Evolutionary conservation across 64 coral and sea anemone species (phyloP), one percentile per base, ranked within the genome.

Genomic region (Astreopora myriophthalma): DNA sequence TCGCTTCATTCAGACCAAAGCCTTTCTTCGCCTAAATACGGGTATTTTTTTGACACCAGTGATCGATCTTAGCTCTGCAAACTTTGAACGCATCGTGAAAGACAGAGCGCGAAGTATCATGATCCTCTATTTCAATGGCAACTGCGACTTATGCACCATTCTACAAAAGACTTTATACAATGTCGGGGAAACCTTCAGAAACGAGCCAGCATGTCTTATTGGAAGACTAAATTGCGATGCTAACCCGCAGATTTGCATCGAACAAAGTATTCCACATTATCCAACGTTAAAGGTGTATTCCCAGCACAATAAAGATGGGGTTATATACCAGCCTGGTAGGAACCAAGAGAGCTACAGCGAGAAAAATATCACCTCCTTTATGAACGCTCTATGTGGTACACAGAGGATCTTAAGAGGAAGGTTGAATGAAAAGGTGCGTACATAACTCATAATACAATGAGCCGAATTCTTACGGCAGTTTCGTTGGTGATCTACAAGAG

Each of bases 331-430:
- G 73, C 97, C 97, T 0, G 97, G 97, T 0, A 90, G 73, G 27
- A 36, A 96, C 48, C 90, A 99, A n/a, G 97, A 99, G 71, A 95
- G 86, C 27, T 99, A 93, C 75, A 99, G 90, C 68, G 93, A 96
- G 61, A 31, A 42, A 20, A 99, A 99, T 34, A 86, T 99, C 16
- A 99, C 97, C 29, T 80, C 69, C 1, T 99, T 99, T 65, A 94
- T 99, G 67, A 99, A 99, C 46, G 81, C 91, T 34, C 87, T 96
- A 3, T 99, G 97, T 44, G 86, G 78, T 10, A 96, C 97, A 5
- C 90, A 99, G 48, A 92, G 97, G 69, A 90, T 42, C 3, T 67
- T 80, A 16, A 40, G 64, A 20, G 97, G 97, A 12, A 67, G 91
- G 23, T 82, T 99, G 8, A 79, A 99, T 68, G 94, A 87, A 52